These are phyloP conservation scores for Oryzias javanicus DNA, from an alignment of 2,113 vertebrate genomes.

Conservation along the genomic window DNA sequence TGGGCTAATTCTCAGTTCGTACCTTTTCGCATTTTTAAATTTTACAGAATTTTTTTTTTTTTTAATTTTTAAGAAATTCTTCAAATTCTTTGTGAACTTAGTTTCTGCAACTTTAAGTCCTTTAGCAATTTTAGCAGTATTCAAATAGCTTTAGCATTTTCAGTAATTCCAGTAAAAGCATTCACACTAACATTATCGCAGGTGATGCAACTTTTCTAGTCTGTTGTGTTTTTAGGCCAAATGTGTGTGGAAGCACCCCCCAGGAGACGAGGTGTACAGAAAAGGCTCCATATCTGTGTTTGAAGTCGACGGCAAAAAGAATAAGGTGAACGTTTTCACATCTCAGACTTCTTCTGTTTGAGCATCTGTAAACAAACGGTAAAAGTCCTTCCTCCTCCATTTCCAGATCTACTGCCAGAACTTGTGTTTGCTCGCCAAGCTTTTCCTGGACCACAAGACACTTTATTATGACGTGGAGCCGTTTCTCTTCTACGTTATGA, in stretches of 20 bases:
- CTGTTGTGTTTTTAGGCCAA: constrained; percentile 82
- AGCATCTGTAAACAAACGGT: neutral
- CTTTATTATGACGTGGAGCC: constrained; percentile 98
- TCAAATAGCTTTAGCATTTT: too few relatives aligned
- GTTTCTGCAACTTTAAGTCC: too few relatives aligned
- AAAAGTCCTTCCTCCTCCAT: neutral
- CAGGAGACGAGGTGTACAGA: constrained; percentile 95
- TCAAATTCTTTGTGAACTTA: too few relatives aligned
- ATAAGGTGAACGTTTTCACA: constrained; percentile 80
- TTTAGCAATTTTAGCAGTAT: too few relatives aligned
- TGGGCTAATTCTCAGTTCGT: too few relatives aligned
- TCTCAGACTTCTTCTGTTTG: neutral
- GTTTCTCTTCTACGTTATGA: constrained; percentile 99
- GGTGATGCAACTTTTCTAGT: neutral
- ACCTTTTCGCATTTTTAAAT: too few relatives aligned
- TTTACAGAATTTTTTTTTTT: too few relatives aligned
- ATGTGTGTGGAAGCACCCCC: constrained; percentile 98
- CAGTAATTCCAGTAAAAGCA: too few relatives aligned
- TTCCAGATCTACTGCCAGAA: constrained; percentile 97
- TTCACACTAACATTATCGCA: too few relatives aligned
- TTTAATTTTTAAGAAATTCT: too few relatives aligned
- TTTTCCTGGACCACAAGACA: constrained; percentile 98
- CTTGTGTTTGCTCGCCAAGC: constrained; percentile 95
- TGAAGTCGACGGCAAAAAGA: constrained; percentile 98
- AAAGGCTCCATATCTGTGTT: constrained; percentile 96